Conservation (phyloP, 2,888 invertebrate species). For the Platynereis dumerilii region DNA sequence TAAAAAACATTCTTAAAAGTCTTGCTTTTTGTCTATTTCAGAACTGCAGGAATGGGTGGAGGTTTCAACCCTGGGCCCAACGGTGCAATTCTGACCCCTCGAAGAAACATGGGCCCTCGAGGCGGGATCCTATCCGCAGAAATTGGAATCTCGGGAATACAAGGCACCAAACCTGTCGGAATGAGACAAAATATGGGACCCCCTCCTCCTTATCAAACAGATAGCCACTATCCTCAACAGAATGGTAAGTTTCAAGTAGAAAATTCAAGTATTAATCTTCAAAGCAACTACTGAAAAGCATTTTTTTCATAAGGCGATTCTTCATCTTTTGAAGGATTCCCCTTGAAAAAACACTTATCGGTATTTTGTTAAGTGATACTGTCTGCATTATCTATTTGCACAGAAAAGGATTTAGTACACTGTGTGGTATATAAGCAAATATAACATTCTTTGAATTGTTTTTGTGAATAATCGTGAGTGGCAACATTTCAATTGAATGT, state of each 20-base stretch:
- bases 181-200: slow-evolving; percentile 19
- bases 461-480: too few species aligned
- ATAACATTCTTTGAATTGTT: too few species aligned
- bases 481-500: too few species aligned
- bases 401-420: too few species aligned
- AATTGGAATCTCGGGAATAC: not conserved
- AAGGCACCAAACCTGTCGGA: slow-evolving; percentile 20
- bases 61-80: slow-evolving; percentile 30
- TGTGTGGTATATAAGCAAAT: too few species aligned
- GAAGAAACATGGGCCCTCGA: slow-evolving; percentile 10
- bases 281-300: too few species aligned
- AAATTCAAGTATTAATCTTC: not conserved
- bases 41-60: slow-evolving; percentile 24
- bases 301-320: too few species aligned
- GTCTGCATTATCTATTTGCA: too few species aligned
- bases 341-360: too few species aligned
- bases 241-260: slow-evolving; percentile 12
- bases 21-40: not conserved
- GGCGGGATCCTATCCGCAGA: not conserved
- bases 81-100: slow-evolving; percentile 24
- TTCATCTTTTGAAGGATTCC: too few species aligned
- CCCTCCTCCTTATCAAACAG: slow-evolving; percentile 27
- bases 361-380: too few species aligned
- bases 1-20: not conserved
- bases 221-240: slow-evolving; percentile 17